Percentiles rank a stretch among this genome's conserved stretches.
phyloP scores from a whole-genome alignment of 2,113 vertebrate genomes.

The Strigops habroptila region DNA sequence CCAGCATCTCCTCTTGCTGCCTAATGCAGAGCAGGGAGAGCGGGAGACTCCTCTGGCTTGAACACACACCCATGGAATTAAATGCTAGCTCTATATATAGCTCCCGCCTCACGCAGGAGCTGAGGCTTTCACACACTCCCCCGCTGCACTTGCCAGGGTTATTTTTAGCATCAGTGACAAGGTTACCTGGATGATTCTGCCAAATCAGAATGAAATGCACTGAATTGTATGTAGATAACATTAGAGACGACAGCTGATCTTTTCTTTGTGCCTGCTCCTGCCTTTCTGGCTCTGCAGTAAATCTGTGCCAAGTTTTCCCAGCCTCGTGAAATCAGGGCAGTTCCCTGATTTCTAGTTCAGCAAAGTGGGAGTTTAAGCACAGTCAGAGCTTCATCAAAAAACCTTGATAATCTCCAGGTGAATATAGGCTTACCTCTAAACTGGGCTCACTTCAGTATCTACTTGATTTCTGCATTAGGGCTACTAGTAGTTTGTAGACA shows the following conservation, averaged over 20 bases:
- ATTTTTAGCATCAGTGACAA: conserved; percentile 49
- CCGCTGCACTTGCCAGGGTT: neutral
- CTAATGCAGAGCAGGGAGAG: neutral
- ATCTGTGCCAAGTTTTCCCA: conserved; percentile 1
- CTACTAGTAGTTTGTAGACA: neutral
- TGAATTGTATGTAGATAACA: neutral
- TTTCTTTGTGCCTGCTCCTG: neutral
- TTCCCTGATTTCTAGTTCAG: neutral
- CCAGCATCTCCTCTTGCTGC: neutral
- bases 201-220: neutral
- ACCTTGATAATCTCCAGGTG: neutral
- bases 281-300: neutral
- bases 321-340: neutral
- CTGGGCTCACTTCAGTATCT: neutral
- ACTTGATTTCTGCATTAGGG: neutral
- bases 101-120: neutral
- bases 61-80: neutral
- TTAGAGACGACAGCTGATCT: neutral
- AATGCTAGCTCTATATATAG: conserved; percentile 11
- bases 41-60: neutral
- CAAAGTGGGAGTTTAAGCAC: neutral
- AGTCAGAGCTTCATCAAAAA: neutral
- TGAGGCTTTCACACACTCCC: neutral
- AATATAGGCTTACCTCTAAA: neutral
- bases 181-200: conserved; percentile 33